Evolutionary conservation across 92 coral and sea anemone species (phyloP).

Genomic region (Zoanthus sociatus): DNA sequence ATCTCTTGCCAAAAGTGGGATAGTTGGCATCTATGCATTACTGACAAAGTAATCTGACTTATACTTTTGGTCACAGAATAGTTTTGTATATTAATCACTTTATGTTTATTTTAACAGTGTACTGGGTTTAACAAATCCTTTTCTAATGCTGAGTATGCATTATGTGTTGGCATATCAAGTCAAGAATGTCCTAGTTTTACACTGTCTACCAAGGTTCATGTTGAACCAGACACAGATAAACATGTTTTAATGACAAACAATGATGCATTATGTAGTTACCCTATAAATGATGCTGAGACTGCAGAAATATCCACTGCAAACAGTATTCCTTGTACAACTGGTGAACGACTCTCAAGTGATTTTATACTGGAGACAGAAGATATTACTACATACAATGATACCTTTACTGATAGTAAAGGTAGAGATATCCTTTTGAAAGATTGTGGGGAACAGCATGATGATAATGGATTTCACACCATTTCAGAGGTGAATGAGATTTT

Average conservation of each 20-base stretch:
- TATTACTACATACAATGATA: too few species aligned
- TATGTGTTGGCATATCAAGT: background rate
- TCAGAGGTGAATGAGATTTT: background rate
- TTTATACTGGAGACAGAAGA: background rate
- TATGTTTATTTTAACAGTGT: background rate
- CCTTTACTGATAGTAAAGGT: background rate
- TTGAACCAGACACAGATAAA: background rate
- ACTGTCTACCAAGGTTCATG: background rate
- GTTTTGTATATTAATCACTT: background rate
- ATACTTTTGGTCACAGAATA: too few species aligned
- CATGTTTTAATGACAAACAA: too few species aligned
- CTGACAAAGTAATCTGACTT: too few species aligned
- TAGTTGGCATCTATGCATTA: too few species aligned
- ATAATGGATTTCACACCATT: background rate
- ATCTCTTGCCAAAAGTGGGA: too few species aligned
- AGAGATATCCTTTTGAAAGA: background rate
- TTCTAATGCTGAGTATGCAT: background rate
- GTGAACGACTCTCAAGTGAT: background rate
- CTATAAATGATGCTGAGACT: too few species aligned
- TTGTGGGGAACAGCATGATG: background rate
- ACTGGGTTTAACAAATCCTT: background rate
- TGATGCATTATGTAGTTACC: too few species aligned
- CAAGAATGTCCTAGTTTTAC: background rate
- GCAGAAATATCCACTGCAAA: background rate
- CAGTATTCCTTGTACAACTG: background rate